phyloP scores from a whole-genome alignment of 2,888 invertebrate genomes.

The Tigriopus californicus region DNA sequence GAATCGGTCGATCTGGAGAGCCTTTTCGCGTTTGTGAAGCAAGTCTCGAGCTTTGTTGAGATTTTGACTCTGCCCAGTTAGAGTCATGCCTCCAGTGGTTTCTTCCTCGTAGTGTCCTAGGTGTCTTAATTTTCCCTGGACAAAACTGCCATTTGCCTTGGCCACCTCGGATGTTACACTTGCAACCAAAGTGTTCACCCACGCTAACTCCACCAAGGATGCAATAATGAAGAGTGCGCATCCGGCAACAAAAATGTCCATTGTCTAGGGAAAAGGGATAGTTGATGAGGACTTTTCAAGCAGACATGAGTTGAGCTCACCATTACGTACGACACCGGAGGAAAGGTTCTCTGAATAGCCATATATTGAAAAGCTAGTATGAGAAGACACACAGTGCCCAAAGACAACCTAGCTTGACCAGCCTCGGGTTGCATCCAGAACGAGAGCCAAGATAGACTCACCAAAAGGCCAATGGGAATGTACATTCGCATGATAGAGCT shows the following conservation, averaged over 20 bases:
- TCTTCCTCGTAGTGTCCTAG: too few species aligned
- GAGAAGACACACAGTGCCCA: conserved; percentile 28
- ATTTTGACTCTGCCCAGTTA: too few species aligned
- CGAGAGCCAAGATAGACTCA: conserved; percentile 56
- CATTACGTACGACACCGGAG: conserved; percentile 32
- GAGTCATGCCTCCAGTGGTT: too few species aligned
- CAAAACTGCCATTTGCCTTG: too few species aligned
- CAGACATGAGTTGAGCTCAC: too few species aligned
- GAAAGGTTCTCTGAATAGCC: conserved; percentile 26
- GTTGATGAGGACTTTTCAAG: neutral
- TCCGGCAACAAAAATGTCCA: conserved; percentile 31
- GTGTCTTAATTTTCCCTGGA: too few species aligned
- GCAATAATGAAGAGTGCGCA: conserved; percentile 32
- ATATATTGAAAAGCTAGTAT: conserved; percentile 27
- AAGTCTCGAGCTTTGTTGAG: neutral
- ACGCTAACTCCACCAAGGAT: conserved; percentile 30
- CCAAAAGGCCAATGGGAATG: conserved; percentile 83
- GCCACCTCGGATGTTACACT: too few species aligned
- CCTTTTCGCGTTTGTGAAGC: neutral
- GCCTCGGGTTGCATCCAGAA: conserved; percentile 29
- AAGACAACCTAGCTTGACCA: conserved; percentile 29
- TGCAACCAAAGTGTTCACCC: conserved; percentile 29
- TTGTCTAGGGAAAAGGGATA: conserved; percentile 23
- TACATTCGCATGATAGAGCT: conserved; percentile 86
- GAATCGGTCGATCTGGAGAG: neutral